Percentiles rank a stretch among this genome's conserved stretches.
Evolutionary conservation across 2,888 invertebrate genomes (phyloP).

Genomic region (Tenthredo scrophulariae): DNA sequence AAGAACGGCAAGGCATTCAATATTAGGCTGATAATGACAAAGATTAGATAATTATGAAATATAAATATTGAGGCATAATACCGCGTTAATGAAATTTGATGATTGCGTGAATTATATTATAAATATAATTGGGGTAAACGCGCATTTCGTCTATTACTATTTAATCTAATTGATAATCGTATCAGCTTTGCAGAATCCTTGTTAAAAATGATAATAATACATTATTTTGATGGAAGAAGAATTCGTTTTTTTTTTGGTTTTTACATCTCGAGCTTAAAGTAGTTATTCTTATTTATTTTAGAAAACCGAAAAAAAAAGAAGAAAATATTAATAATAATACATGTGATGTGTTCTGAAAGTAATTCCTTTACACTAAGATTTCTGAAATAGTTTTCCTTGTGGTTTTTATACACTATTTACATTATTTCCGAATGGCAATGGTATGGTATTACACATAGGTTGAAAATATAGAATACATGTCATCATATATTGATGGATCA

Average conservation of each 20-base stretch:
- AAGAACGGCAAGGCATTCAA: slow-evolving; percentile 37
- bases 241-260: slow-evolving; percentile 11
- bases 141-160: slow-evolving; percentile 35
- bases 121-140: slow-evolving; percentile 51
- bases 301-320: slow-evolving; percentile 19
- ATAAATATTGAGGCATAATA: slow-evolving; percentile 34
- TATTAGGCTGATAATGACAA: slow-evolving; percentile 48
- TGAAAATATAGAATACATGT: not conserved
- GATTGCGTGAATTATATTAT: slow-evolving; percentile 50
- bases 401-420: slow-evolving; percentile 51
- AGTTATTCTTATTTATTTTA: slow-evolving; percentile 57
- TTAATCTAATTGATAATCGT: slow-evolving; percentile 46
- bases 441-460: slow-evolving; percentile 4
- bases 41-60: slow-evolving; percentile 35
- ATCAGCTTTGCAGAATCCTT: slow-evolving; percentile 49
- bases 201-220: slow-evolving; percentile 38
- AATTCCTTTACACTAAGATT: slow-evolving; percentile 56
- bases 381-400: slow-evolving; percentile 53
- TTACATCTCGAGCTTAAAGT: slow-evolving; percentile 56
- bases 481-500: not conserved
- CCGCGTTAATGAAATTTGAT: not conserved
- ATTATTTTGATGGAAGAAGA: slow-evolving; percentile 14
- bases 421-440: slow-evolving; percentile 30
- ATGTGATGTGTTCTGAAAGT: slow-evolving; percentile 54
- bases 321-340: slow-evolving; percentile 3